Percentiles rank a stretch among this genome's conserved stretches.
Evolutionary conservation across 2,113 vertebrate genomes (phyloP).

Genomic region (Atlantisia rogersi): DNA sequence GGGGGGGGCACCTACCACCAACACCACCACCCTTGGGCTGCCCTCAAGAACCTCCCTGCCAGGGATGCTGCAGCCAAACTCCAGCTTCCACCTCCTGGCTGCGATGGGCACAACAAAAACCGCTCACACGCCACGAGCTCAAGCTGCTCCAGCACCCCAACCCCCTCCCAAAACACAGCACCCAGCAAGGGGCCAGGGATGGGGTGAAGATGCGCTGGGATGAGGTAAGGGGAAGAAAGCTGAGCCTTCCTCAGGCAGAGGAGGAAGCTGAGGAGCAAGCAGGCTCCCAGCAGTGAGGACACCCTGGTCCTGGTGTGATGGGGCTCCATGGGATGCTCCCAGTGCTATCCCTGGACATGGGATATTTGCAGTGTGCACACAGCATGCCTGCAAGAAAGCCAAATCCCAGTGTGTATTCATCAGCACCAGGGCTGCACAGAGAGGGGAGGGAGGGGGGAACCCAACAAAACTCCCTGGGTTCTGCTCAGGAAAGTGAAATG

Average conservation of each 20-base stretch:
- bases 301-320: fast-evolving
- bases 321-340: fast-evolving
- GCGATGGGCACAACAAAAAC: fast-evolving
- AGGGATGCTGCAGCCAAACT: background rate
- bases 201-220: background rate
- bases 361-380: background rate
- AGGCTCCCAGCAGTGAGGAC: fast-evolving
- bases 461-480: background rate
- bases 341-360: fast-evolving
- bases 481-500: background rate
- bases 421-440: background rate
- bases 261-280: background rate
- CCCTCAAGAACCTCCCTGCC: background rate
- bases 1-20: background rate
- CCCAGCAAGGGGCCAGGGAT: fast-evolving
- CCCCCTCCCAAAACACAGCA: fast-evolving
- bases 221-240: background rate
- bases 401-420: background rate
- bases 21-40: background rate
- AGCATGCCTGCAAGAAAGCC: background rate
- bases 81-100: background rate
- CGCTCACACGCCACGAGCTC: fast-evolving
- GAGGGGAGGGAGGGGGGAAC: too few relatives aligned
- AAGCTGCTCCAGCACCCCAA: background rate
- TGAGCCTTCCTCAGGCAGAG: background rate